A percentile compares a stretch with the other conserved stretches of the same genome.
Evolutionary conservation across 2,113 vertebrate genomes (phyloP).

Genomic region (Ammodytes marinus): DNA sequence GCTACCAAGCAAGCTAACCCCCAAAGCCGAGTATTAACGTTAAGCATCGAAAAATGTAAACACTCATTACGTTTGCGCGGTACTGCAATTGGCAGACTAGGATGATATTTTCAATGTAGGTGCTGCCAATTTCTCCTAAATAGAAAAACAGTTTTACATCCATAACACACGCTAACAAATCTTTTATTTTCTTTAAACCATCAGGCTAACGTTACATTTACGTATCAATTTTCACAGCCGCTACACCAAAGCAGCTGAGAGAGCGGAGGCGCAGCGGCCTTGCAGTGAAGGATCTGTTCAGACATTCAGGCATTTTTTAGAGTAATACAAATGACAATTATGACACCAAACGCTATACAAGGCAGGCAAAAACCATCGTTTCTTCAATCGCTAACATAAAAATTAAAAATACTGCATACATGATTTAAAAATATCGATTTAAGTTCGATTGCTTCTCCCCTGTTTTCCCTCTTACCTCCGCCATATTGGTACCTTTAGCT

Average conservation of each 20-base stretch:
- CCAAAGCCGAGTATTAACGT: constrained; percentile 50
- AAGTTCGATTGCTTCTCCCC: constrained; percentile 86
- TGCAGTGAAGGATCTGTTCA: constrained; percentile 84
- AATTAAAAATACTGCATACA: constrained; percentile 49
- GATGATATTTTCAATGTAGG: accelerated
- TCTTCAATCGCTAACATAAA: constrained; percentile 72
- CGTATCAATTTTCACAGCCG: constrained; percentile 83
- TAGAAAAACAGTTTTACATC: constrained; percentile 18
- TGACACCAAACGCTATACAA: constrained; percentile 39
- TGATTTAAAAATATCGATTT: constrained; percentile 78
- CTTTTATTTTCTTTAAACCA: constrained; percentile 54
- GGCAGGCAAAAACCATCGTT: constrained; percentile 56
- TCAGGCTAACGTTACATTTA: constrained; percentile 75
- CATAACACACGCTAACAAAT: constrained; percentile 1
- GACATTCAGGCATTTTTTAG: constrained; percentile 77
- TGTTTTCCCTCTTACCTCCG: constrained; percentile 97
- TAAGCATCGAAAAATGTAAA: constrained; percentile 80
- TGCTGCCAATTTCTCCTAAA: not conserved
- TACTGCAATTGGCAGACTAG: constrained; percentile 10
- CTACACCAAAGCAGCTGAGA: constrained; percentile 80
- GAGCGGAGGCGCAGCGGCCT: constrained; percentile 88
- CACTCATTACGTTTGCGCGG: constrained; percentile 68
- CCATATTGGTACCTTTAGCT: constrained; percentile 97
- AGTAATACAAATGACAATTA: constrained; percentile 44
- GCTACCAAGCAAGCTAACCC: constrained; percentile 68